Evolutionary conservation across 2,888 invertebrate species (phyloP), one percentile per base, ranked within the genome.

Genomic region (Nycteola revayana): DNA sequence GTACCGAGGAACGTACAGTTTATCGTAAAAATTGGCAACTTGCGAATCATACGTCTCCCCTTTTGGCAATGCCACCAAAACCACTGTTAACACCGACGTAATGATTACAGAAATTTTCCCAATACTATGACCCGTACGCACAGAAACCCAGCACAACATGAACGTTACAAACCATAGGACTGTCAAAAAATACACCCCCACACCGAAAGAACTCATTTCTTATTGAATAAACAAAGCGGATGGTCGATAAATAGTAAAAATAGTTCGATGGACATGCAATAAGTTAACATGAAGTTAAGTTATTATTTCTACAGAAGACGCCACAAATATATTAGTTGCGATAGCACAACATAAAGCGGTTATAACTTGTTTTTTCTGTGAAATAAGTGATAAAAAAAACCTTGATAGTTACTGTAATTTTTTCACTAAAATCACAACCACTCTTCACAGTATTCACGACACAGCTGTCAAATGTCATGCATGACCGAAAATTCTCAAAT

Each of bases 111-210:
- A 89, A 47, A 92, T 75, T 70, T 91, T 90, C 32, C 93, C 93
- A 42, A 93, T 75, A 62, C 87, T 91, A 71, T 91, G 93, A 47
- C 92, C 92, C 23, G 92, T 91, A 59, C 92, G 90, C 25, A 93
- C 77, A 1, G 93, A 91, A 31, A 93, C 76, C 61, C 93, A 90
- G 58, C 93, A 93, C 53, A 93, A 66, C 55, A 93, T 65, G 22
- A 92, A 75, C 18, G 93, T 91, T 36, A 90, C 58, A 49, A 91
- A 85, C 93, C 94, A 94, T 53, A 93, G 68, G 37, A 90, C 75
- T 42, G 92, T 84, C 60, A 94, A 75, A 55, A 93, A 82, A 68
- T 94, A 92, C 42, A 93, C 85, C 53, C 94, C 94, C 47, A 92
- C 78, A 62, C 94, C 94, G 58, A 93, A 79, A 88, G 65, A 73